Conservation (phyloP, 1,140 invertebrate species). For the Pachypsylla venusta region DNA sequence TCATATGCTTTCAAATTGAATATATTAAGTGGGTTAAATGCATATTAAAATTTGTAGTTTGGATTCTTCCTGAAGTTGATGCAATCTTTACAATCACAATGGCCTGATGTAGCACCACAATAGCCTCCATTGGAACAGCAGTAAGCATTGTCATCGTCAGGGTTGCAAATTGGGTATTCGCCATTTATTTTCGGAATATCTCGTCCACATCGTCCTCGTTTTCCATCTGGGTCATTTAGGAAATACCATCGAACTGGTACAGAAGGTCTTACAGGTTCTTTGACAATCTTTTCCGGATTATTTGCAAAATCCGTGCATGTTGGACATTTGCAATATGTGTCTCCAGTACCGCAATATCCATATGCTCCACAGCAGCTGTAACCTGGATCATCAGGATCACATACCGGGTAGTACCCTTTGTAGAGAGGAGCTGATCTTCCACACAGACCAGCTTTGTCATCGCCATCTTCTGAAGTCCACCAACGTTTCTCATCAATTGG, state of each 20-base stretch:
- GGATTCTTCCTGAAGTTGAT: slow-evolving; percentile 17
- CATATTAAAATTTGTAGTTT: slow-evolving; percentile 9
- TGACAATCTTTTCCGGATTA: slow-evolving; percentile 18
- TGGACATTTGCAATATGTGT: slow-evolving; percentile 19
- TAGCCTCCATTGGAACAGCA: slow-evolving; percentile 21
- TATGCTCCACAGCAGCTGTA: slow-evolving; percentile 20
- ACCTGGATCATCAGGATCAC: slow-evolving; percentile 21
- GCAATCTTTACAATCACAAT: slow-evolving; percentile 19
- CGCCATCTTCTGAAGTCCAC: slow-evolving; percentile 20
- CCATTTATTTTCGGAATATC: slow-evolving; percentile 18
- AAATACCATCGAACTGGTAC: slow-evolving; percentile 19
- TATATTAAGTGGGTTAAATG: too few species aligned
- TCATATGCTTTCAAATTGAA: too few species aligned
- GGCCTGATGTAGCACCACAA: slow-evolving; percentile 15
- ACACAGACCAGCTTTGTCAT: slow-evolving; percentile 19
- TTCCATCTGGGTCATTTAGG: slow-evolving; percentile 14
- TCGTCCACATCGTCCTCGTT: slow-evolving; percentile 18
- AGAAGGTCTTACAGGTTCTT: slow-evolving; percentile 19
- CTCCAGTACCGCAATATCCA: slow-evolving; percentile 20
- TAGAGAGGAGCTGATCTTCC: slow-evolving; percentile 19
- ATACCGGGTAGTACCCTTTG: slow-evolving; percentile 22
- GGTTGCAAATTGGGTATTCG: slow-evolving; percentile 18
- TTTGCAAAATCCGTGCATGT: slow-evolving; percentile 18
- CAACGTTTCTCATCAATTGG: slow-evolving; percentile 20
- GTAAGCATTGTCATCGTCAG: slow-evolving; percentile 17